Conservation (phyloP, 1,140 invertebrate genomes). For the Hestina assimilis region DNA sequence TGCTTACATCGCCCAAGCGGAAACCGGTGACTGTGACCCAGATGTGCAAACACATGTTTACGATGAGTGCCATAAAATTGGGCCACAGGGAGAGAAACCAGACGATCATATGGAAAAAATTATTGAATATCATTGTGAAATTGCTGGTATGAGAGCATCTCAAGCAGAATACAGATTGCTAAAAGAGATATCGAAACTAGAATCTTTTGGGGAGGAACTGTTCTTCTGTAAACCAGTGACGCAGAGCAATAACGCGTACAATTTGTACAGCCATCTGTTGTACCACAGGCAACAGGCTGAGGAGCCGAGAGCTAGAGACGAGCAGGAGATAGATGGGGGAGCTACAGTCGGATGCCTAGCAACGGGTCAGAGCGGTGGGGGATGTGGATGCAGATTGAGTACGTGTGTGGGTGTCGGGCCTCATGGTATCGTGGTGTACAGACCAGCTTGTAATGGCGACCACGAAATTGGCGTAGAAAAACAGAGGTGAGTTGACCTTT, state of each 20-base stretch:
- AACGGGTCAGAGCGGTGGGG: slow-evolving; percentile 56
- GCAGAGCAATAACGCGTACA: slow-evolving; percentile 65
- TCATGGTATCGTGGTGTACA: slow-evolving; percentile 87
- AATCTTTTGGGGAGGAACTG: slow-evolving; percentile 90
- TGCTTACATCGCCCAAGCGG: slow-evolving; percentile 87
- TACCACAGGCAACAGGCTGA: slow-evolving; percentile 66
- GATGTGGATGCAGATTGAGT: slow-evolving; percentile 72
- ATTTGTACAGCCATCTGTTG: slow-evolving; percentile 71
- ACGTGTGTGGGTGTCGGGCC: slow-evolving; percentile 87
- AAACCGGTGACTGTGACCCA: slow-evolving; percentile 84
- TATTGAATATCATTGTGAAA: slow-evolving; percentile 81
- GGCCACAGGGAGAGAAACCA: slow-evolving; percentile 80
- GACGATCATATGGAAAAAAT: slow-evolving; percentile 82
- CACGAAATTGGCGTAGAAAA: slow-evolving; percentile 80
- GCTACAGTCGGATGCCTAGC: slow-evolving; percentile 73
- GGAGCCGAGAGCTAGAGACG: slow-evolving; percentile 65
- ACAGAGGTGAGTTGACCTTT: slow-evolving; percentile 76
- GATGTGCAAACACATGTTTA: slow-evolving; percentile 81
- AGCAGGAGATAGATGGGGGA: slow-evolving; percentile 71
- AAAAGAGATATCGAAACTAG: slow-evolving; percentile 87
- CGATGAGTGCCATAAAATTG: slow-evolving; percentile 81
- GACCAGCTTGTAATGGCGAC: slow-evolving; percentile 75
- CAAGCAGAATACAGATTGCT: slow-evolving; percentile 89
- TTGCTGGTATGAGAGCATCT: slow-evolving; percentile 68
- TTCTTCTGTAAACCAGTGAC: slow-evolving; percentile 85